These are phyloP conservation scores for Resseliella maxima DNA, from an alignment of 2,888 invertebrate genomes.

Conservation along the genomic window DNA sequence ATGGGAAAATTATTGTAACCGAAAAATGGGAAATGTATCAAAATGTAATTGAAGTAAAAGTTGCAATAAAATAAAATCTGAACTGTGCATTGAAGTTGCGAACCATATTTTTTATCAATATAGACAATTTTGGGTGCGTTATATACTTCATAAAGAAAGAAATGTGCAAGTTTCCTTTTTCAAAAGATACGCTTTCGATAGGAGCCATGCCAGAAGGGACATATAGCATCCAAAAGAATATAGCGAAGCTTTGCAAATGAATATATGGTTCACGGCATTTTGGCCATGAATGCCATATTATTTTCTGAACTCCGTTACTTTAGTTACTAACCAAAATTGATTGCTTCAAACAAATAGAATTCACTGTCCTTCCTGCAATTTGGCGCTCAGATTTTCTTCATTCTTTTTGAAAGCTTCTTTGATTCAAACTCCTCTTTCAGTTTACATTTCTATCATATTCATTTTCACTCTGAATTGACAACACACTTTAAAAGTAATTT, in stretches of 20 bases:
- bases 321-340: neutral
- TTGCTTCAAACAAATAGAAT: conserved; percentile 25
- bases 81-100: neutral
- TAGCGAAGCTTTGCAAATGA: neutral
- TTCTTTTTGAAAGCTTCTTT: neutral
- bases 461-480: neutral
- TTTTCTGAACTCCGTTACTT: neutral
- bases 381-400: neutral
- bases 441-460: neutral
- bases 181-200: neutral
- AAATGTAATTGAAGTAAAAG: conserved; percentile 11
- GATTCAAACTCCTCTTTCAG: neutral
- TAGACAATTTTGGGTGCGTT: neutral
- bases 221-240: neutral
- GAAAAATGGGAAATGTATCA: conserved; percentile 14
- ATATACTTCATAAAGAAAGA: neutral
- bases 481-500: conserved; percentile 6
- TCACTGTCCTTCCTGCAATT: neutral
- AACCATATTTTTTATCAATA: neutral
- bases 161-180: neutral
- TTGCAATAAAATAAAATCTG: neutral
- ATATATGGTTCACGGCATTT: neutral
- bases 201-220: neutral
- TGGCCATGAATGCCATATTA: neutral
- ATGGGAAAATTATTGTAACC: neutral